Evolutionary conservation across 2,113 vertebrate species (phyloP).

Genomic region (Cnemophilus loriae): DNA sequence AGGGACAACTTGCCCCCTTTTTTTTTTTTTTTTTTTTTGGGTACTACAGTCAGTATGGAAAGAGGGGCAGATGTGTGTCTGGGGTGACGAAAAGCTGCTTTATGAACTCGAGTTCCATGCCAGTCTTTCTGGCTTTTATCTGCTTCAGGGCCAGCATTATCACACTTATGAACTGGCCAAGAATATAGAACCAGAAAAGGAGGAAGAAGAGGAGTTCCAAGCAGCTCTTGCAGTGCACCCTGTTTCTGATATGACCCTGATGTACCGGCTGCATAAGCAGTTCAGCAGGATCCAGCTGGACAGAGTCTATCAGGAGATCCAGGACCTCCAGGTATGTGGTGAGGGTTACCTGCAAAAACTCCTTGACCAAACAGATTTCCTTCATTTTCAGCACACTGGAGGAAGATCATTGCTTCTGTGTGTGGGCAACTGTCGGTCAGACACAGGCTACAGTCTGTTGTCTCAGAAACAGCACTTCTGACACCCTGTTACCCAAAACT

Average conservation of each 20-base stretch:
- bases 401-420: neutral
- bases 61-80: neutral
- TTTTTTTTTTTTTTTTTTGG: fast-evolving
- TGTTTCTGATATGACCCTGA: conserved; percentile 84
- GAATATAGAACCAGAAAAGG: conserved; percentile 87
- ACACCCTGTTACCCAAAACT: fast-evolving
- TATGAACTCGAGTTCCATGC: neutral
- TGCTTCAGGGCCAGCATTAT: conserved; percentile 83
- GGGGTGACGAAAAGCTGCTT: neutral
- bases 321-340: conserved; percentile 86
- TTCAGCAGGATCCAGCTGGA: conserved; percentile 91
- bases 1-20: fast-evolving
- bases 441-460: neutral
- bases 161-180: conserved; percentile 88
- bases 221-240: conserved; percentile 87
- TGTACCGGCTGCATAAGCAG: conserved; percentile 92
- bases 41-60: neutral
- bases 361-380: neutral
- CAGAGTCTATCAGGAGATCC: conserved; percentile 85
- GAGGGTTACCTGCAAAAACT: neutral
- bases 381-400: neutral
- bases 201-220: conserved; percentile 82
- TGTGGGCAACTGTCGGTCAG: neutral
- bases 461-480: neutral
- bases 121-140: neutral